These are phyloP conservation scores for Pseudotriccus pelzelni DNA, from an alignment of 2,797 vertebrate genomes.

Conservation along the genomic window DNA sequence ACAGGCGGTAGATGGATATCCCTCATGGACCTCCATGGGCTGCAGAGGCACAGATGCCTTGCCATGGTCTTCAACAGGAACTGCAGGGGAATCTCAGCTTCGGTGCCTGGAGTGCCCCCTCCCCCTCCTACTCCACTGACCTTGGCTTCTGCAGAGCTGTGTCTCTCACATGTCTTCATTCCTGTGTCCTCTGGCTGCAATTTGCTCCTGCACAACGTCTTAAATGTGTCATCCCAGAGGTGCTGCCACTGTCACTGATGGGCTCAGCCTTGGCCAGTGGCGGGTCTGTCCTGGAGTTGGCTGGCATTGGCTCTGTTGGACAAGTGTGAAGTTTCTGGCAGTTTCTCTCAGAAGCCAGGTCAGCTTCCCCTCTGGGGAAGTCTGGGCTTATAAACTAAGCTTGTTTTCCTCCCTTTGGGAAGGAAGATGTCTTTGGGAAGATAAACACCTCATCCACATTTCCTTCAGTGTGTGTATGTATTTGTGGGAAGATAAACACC, in stretches of 20 bases:
- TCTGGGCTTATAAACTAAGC: not conserved
- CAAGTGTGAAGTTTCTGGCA: not conserved
- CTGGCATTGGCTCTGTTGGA: too few relatives aligned
- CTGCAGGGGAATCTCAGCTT: not conserved
- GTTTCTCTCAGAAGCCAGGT: not conserved
- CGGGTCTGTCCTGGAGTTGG: not conserved
- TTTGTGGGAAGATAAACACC: not conserved
- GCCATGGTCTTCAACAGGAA: not conserved
- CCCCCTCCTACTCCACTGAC: not conserved
- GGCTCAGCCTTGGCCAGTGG: not conserved
- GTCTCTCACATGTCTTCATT: not conserved
- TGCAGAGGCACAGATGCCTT: not conserved
- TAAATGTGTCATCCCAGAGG: not conserved
- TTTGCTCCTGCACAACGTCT: not conserved
- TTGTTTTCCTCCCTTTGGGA: not conserved
- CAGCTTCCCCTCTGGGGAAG: not conserved
- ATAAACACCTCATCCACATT: not conserved
- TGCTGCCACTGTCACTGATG: not conserved
- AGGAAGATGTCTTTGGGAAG: not conserved
- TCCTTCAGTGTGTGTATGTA: not conserved
- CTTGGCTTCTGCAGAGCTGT: not conserved
- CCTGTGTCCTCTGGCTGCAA: not conserved
- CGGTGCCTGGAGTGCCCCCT: not conserved
- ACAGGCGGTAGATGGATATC: not conserved
- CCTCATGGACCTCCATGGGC: not conserved